phyloP scores from a whole-genome alignment of 2,113 vertebrate species.

The Pseudonaja textilis region DNA sequence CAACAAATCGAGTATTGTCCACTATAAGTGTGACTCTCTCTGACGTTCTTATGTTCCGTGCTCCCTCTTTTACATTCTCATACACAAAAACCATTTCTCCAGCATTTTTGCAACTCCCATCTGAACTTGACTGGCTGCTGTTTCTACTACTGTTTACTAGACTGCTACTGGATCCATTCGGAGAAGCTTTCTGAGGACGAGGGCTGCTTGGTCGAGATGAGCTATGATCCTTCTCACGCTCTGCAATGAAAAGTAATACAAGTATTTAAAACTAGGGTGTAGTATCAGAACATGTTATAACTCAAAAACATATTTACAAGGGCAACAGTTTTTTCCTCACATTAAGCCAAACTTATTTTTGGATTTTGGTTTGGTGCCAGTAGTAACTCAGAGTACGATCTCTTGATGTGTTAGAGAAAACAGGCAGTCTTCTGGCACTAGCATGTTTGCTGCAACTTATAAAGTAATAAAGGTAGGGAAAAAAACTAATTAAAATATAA shows the following conservation, averaged over 20 bases:
- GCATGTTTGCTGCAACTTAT: not conserved
- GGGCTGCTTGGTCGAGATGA: slow-evolving; percentile 91
- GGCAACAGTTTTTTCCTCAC: not conserved
- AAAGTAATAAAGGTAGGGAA: not conserved
- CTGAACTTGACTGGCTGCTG: slow-evolving; percentile 90
- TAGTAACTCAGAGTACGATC: not conserved
- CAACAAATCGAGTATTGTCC: slow-evolving; percentile 97
- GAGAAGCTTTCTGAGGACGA: slow-evolving; percentile 88
- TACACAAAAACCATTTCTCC: slow-evolving; percentile 97
- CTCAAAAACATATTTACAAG: not conserved
- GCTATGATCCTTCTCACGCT: slow-evolving; percentile 89
- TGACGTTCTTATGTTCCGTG: slow-evolving; percentile 83
- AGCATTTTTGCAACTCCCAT: slow-evolving; percentile 86
- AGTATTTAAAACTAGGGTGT: not conserved
- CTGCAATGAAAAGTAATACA: slow-evolving; percentile 58
- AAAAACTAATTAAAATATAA: not conserved
- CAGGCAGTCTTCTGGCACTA: not conserved
- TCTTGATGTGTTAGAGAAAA: not conserved
- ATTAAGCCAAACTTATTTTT: not conserved
- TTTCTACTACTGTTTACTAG: slow-evolving; percentile 88
- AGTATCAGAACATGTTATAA: not conserved
- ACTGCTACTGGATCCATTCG: slow-evolving; percentile 84
- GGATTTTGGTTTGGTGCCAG: not conserved
- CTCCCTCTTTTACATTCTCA: slow-evolving; percentile 89
- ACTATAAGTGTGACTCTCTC: slow-evolving; percentile 96